Conservation (phyloP, 2,888 invertebrate species). For the Apotomis capreana region DNA sequence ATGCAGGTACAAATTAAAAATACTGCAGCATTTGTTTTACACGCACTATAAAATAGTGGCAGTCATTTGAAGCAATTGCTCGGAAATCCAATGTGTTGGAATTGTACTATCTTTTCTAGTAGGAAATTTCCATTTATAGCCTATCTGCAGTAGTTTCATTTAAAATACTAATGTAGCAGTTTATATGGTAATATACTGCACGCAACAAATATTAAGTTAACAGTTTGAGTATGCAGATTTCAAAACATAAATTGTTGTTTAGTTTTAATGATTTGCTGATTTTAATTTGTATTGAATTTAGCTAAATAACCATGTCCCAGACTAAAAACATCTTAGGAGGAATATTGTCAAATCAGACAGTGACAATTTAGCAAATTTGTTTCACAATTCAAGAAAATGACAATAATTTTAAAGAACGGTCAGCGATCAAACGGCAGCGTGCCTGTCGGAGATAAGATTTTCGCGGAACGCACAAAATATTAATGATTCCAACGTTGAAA, state of each 20-base stretch:
- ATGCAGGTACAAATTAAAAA: constrained; percentile 2
- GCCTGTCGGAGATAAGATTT: constrained; percentile 31
- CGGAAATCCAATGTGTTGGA: constrained; percentile 26
- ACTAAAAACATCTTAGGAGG: not conserved
- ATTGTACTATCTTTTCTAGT: constrained; percentile 14
- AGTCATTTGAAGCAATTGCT: constrained; percentile 30
- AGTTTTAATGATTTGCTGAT: no score
- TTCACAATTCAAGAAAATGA: constrained; percentile 14
- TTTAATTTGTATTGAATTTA: not conserved
- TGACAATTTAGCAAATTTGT: constrained; percentile 9
- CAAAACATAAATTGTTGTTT: no score
- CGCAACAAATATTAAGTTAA: no score
- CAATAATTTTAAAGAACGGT: constrained; percentile 19
- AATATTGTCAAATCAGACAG: constrained; percentile 1
- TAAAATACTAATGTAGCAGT: no score
- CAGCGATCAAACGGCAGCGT: constrained; percentile 17
- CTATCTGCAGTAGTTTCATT: no score
- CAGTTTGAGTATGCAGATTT: no score
- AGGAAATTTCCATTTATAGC: constrained; percentile 2
- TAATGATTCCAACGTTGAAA: constrained; percentile 18
- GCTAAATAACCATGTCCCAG: not conserved
- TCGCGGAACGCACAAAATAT: constrained; percentile 25
- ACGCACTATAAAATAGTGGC: constrained; percentile 38
- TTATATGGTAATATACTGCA: no score
- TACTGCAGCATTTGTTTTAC: constrained; percentile 26